phyloP scores from a whole-genome alignment of 2,113 vertebrate species.

The Acinonyx jubatus region DNA sequence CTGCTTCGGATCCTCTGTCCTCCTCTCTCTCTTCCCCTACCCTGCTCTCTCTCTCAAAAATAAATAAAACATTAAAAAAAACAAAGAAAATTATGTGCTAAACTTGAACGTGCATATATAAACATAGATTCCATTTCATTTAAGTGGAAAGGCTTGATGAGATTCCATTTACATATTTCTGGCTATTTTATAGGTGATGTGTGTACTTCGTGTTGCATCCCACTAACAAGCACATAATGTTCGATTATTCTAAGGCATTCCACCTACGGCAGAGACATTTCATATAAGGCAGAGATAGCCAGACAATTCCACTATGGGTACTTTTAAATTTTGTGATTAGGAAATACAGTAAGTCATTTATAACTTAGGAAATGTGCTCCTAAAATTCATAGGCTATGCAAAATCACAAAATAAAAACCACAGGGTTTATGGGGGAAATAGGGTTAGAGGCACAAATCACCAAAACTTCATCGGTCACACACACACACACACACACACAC shows the following conservation, averaged over 20 bases:
- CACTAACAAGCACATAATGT: not conserved
- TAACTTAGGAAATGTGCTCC: not conserved
- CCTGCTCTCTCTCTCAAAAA: no score
- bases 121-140: not conserved
- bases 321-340: not conserved
- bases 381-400: not conserved
- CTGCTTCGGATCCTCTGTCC: no score
- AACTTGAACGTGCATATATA: not conserved
- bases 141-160: not conserved
- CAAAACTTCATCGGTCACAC: not conserved
- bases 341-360: not conserved
- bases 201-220: not conserved
- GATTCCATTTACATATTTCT: not conserved
- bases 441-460: not conserved
- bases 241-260: not conserved
- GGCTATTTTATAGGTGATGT: not conserved
- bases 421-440: not conserved
- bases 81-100: not conserved
- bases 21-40: no score
- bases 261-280: not conserved
- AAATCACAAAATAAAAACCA: not conserved
- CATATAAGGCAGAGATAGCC: not conserved
- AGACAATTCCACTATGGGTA: not conserved
- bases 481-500: not conserved
- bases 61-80: no score